Percentiles rank a stretch among this genome's conserved stretches.
phyloP scores from a whole-genome alignment of 2,113 vertebrate species.

The Puffinus mauretanicus region DNA sequence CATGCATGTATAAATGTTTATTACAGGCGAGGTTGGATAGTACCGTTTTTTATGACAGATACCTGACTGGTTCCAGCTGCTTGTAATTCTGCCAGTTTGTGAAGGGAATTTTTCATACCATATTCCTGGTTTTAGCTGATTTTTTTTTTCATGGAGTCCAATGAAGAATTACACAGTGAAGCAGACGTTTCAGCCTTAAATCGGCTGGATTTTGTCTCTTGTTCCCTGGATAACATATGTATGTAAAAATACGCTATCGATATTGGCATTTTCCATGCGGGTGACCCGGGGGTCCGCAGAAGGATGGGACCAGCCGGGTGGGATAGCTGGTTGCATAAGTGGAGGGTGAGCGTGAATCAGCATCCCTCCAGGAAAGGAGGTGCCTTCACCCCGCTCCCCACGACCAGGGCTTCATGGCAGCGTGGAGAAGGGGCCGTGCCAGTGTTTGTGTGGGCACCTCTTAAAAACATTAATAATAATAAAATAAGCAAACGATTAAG shows the following conservation, averaged over 20 bases:
- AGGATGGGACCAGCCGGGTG: neutral
- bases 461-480: neutral
- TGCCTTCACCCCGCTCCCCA: neutral
- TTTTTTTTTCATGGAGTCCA: neutral
- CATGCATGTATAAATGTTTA: neutral
- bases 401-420: neutral
- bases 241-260: neutral
- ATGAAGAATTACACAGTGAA: neutral
- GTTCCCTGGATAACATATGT: neutral
- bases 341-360: neutral
- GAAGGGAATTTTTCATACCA: neutral
- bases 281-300: accelerated
- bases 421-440: no score
- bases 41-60: neutral
- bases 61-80: neutral
- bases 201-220: neutral
- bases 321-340: neutral
- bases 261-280: neutral
- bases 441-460: neutral
- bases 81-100: neutral
- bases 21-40: neutral
- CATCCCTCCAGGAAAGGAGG: neutral
- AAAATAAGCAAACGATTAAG: neutral
- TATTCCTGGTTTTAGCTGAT: neutral
- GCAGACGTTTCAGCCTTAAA: neutral